Conservation (phyloP, 2,888 invertebrate genomes). For the Nasonia oneida region DNA sequence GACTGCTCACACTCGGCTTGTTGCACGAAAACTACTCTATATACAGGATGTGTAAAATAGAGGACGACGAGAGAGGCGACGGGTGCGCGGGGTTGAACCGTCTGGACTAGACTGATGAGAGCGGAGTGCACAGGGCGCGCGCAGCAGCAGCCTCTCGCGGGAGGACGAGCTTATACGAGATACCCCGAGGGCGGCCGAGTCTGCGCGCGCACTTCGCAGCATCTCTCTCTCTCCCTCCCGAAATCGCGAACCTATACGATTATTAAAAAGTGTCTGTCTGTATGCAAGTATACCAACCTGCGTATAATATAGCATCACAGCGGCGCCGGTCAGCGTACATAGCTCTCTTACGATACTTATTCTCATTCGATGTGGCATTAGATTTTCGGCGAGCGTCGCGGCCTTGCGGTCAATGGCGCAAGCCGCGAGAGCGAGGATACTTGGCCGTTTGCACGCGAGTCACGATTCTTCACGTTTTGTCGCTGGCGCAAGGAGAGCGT, state of each 20-base stretch:
- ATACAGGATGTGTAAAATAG: neutral
- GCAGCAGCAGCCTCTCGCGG: slow-evolving; percentile 41
- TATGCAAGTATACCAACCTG: neutral
- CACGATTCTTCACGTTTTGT: too few species aligned
- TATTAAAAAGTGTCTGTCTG: neutral
- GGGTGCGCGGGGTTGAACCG: slow-evolving; percentile 63
- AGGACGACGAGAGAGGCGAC: slow-evolving; percentile 18
- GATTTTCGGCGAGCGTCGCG: too few species aligned
- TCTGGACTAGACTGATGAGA: slow-evolving; percentile 67
- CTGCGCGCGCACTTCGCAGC: slow-evolving; percentile 18
- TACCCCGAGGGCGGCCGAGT: slow-evolving; percentile 61
- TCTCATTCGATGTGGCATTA: too few species aligned
- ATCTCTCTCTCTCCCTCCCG: neutral
- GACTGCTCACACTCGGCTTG: neutral
- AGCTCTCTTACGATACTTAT: too few species aligned
- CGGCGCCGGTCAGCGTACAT: neutral
- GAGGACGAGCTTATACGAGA: slow-evolving; percentile 68
- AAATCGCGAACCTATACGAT: neutral
- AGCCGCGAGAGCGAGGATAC: too few species aligned
- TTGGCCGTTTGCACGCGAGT: too few species aligned
- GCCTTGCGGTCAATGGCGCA: too few species aligned
- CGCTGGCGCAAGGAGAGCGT: too few species aligned
- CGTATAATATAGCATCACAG: neutral
- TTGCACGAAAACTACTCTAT: neutral
- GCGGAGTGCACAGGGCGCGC: slow-evolving; percentile 62